Evolutionary conservation across 2,888 invertebrate species (phyloP), one percentile per base, ranked within the genome.

Genomic region (Pseudeuparius sepicola): DNA sequence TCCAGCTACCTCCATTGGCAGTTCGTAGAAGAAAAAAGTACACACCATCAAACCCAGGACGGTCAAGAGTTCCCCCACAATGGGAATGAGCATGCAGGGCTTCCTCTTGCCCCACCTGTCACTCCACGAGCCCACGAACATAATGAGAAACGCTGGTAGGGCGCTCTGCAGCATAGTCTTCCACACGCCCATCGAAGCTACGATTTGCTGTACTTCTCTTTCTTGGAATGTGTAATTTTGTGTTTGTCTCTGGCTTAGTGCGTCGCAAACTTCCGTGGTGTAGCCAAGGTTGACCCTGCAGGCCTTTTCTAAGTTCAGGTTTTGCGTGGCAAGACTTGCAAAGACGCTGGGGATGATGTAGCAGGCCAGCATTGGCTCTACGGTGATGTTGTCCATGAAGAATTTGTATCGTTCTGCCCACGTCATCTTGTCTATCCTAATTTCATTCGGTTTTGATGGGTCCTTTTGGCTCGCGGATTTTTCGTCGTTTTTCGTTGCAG

Each of bases 161-260:
- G 80, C 74, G 45, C 85, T 85, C 60, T 87, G 87, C 23, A 88
- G 63, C 32, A 85, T 78, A 7, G 86, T 85, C 57, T 87, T 86
- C 86, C 86, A 87, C 12, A 85, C 81, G 35, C 82, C 77, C 68
- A 87, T 85, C 3, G 77, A 75, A 1, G 87, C 86, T 2, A 83
- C 82, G 47, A 82, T 61, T 40, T 74, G 75, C 56, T 83, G 82
- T 1, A 83, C 78, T 30, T 67, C 66, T 7, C 68, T 55, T 51
- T 80, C 80, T 57, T 81, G 70, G 28, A 57, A 50, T 2, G 71
- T 67, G 49, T 74, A 77, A 44, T 68, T 70, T 41, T 41, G 37
- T 12, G 85, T 86, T 46, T 83, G 73, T 51, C 86, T 69, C 34
- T 71, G 68, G 2, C 82, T 77, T 20, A 88, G 61, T 0, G 87